Percentiles rank a stretch among this genome's conserved stretches.
phyloP scores from a whole-genome alignment of 2,888 invertebrate genomes.

The Apoda limacodes region DNA sequence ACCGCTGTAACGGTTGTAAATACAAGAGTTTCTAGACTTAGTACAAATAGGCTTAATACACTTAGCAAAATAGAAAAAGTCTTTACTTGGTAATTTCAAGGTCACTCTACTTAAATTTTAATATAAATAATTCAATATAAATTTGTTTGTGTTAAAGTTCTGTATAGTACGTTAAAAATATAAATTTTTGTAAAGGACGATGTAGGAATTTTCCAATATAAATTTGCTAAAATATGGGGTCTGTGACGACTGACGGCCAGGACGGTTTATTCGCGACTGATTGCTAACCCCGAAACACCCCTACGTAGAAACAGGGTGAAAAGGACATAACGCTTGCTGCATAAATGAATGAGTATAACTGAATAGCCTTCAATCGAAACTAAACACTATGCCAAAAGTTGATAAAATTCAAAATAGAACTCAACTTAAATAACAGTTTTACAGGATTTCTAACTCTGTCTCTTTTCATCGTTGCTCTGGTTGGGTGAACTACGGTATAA shows the following conservation, averaged over 20 bases:
- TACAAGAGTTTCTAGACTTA: no score
- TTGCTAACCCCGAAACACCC: constrained; percentile 47
- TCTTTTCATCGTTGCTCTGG: constrained; percentile 51
- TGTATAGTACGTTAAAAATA: no score
- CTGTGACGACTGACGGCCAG: constrained; percentile 42
- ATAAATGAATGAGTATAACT: no score
- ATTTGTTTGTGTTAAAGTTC: no score
- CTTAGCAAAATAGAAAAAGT: constrained; percentile 1
- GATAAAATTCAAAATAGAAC: constrained; percentile 20
- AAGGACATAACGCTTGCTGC: no score
- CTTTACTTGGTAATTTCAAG: constrained; percentile 12
- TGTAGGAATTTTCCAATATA: no score
- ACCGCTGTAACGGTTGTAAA: constrained; percentile 15
- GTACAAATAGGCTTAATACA: background rate
- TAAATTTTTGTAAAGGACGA: constrained; percentile 1
- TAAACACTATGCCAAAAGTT: rapidly evolving
- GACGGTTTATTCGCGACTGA: constrained; percentile 64
- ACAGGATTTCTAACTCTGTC: constrained; percentile 50
- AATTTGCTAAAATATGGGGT: constrained; percentile 9
- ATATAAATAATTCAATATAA: constrained; percentile 24
- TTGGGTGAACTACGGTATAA: constrained; percentile 60
- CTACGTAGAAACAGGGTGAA: constrained; percentile 54
- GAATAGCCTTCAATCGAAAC: no score
- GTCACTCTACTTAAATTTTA: constrained; percentile 13
- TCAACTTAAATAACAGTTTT: constrained; percentile 30